Evolutionary conservation across 2,888 invertebrate genomes (phyloP).

Genomic region (Eristalis pertinax): DNA sequence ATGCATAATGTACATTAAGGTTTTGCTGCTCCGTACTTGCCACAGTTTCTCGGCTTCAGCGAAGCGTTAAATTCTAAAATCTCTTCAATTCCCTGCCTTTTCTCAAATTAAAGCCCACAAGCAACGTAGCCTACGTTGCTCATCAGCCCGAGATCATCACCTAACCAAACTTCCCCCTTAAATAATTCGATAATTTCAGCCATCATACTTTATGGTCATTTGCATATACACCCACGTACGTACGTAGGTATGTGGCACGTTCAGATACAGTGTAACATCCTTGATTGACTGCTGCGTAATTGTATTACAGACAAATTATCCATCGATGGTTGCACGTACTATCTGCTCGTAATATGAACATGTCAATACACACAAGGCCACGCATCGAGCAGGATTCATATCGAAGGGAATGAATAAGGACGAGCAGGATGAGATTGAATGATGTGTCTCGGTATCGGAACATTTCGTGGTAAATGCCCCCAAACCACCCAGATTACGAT

Average conservation of each 20-base stretch:
- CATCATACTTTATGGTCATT: background rate
- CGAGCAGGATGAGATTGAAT: constrained; percentile 32
- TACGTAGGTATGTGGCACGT: background rate
- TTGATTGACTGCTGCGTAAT: constrained; percentile 13
- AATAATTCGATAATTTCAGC: background rate
- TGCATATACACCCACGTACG: background rate
- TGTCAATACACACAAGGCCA: constrained; percentile 1
- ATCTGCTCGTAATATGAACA: background rate
- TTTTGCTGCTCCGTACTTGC: no score
- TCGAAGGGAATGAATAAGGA: constrained; percentile 13
- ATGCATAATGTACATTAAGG: no score
- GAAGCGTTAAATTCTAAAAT: background rate
- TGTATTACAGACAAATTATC: constrained; percentile 32
- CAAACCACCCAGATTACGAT: background rate
- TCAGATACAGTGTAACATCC: background rate
- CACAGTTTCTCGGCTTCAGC: no score
- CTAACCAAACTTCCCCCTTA: no score
- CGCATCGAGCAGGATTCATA: background rate
- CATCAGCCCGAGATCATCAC: no score
- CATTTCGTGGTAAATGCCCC: background rate
- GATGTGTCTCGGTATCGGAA: background rate
- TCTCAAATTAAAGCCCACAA: no score
- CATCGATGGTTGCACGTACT: constrained; percentile 8
- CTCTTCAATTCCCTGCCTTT: background rate
- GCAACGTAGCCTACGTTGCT: no score